phyloP scores from a whole-genome alignment of 1,140 invertebrate species.

The Portunus trituberculatus region DNA sequence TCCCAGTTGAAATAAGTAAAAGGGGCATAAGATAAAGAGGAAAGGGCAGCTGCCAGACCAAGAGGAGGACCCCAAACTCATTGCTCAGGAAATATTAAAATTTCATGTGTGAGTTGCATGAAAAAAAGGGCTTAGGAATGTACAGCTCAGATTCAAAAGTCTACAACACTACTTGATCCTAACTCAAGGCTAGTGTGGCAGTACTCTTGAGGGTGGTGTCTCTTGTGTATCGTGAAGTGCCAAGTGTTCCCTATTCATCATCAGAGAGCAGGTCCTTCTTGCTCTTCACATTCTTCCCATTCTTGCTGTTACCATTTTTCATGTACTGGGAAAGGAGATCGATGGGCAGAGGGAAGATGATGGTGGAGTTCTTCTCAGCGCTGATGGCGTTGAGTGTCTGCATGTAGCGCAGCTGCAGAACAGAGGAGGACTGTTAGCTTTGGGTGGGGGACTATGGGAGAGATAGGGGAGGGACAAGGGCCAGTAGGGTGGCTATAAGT shows the following conservation, averaged over 20 bases:
- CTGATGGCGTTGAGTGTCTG: slow-evolving; percentile 97
- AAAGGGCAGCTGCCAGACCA: neutral
- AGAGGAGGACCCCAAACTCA: slow-evolving; percentile 4
- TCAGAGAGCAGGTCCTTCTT: slow-evolving; percentile 70
- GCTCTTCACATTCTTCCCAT: slow-evolving; percentile 54
- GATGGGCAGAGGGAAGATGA: slow-evolving; percentile 84
- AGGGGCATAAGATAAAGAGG: neutral
- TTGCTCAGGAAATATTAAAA: neutral
- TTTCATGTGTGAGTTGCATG: neutral
- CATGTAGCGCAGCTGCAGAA: slow-evolving; percentile 87
- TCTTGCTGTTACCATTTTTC: slow-evolving; percentile 59
- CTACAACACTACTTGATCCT: slow-evolving; percentile 62
- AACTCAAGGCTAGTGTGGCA: slow-evolving; percentile 75
- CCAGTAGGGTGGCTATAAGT: neutral
- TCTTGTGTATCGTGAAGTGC: slow-evolving; percentile 68
- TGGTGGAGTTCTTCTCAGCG: slow-evolving; percentile 96
- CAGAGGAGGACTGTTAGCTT: slow-evolving; percentile 79
- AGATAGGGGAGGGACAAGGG: neutral
- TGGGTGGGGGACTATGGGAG: neutral
- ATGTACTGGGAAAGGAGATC: slow-evolving; percentile 85
- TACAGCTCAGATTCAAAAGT: slow-evolving; percentile 65
- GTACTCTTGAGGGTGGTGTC: slow-evolving; percentile 68
- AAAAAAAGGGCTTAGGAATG: slow-evolving; percentile 47
- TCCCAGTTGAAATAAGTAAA: neutral
- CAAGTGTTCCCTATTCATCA: slow-evolving; percentile 72